Evolutionary conservation across 2,113 vertebrate genomes (phyloP).

Genomic region (Notothenia coriiceps): DNA sequence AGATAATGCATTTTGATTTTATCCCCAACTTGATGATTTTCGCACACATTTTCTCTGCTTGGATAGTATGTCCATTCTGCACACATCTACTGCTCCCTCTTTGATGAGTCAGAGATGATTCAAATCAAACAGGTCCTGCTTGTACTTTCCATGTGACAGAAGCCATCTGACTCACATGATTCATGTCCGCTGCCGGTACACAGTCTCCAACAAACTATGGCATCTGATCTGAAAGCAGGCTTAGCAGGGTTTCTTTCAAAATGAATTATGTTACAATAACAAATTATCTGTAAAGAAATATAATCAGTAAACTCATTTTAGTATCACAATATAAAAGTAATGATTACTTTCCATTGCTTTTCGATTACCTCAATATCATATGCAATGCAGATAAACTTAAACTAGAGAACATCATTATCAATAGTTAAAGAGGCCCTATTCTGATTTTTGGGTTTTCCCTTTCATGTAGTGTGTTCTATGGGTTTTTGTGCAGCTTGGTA

Average conservation of each 20-base stretch:
- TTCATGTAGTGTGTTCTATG: no score
- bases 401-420: no score
- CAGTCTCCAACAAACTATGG: slow-evolving; percentile 3
- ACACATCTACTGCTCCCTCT: slow-evolving; percentile 11
- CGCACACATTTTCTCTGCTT: slow-evolving; percentile 34
- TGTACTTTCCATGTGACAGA: slow-evolving; percentile 36
- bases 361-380: no score
- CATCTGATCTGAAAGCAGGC: slow-evolving; percentile 26
- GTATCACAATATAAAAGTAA: no score
- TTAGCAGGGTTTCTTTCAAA: no score
- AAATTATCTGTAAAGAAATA: no score
- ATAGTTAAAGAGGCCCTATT: no score
- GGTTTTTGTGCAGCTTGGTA: slow-evolving; percentile 27
- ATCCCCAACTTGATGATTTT: slow-evolving; percentile 48
- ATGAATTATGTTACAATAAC: no score
- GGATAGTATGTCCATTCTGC: not conserved
- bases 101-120: slow-evolving; percentile 53
- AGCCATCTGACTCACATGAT: slow-evolving; percentile 59
- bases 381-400: no score
- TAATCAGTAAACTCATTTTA: no score
- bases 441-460: no score
- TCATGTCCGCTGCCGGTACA: slow-evolving; percentile 32
- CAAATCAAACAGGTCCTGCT: slow-evolving; percentile 25
- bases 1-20: slow-evolving; percentile 55
- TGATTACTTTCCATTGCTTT: no score